Conservation (phyloP, 2,797 vertebrate genomes). For the Orientallactaga sibirica region DNA sequence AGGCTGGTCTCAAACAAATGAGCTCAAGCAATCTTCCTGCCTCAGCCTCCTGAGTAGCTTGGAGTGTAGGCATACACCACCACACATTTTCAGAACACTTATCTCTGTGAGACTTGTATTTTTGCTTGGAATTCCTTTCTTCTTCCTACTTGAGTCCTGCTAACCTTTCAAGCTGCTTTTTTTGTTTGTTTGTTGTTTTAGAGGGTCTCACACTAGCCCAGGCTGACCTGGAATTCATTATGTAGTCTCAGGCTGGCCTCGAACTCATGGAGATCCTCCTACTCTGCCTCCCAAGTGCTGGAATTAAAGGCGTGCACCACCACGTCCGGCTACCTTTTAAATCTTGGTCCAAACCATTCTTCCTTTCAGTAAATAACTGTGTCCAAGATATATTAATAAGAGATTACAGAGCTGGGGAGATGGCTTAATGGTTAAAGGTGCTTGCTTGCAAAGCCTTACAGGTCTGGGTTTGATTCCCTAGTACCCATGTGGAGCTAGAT, state of each 20-base stretch:
- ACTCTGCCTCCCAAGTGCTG: no score
- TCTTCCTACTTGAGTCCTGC: neutral
- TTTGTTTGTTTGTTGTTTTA: no score
- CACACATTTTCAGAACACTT: neutral
- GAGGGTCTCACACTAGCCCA: no score
- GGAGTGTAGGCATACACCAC: neutral
- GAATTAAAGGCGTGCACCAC: no score
- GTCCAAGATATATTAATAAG: constrained; percentile 22
- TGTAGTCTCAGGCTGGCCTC: no score
- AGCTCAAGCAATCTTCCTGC: neutral
- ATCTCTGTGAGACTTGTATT: neutral
- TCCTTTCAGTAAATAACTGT: neutral
- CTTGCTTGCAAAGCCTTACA: no score
- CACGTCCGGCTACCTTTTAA: neutral
- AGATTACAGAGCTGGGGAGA: neutral
- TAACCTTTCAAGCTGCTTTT: neutral
- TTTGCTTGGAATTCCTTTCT: neutral
- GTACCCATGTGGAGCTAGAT: no score
- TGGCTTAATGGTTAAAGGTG: no score
- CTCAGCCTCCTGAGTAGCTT: neutral
- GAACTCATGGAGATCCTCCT: no score
- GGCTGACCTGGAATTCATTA: no score
- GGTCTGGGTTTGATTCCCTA: no score
- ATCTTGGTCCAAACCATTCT: neutral
- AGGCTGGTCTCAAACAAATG: neutral